Conservation (phyloP, 2,797 vertebrate species). For the Fringilla coelebs region DNA sequence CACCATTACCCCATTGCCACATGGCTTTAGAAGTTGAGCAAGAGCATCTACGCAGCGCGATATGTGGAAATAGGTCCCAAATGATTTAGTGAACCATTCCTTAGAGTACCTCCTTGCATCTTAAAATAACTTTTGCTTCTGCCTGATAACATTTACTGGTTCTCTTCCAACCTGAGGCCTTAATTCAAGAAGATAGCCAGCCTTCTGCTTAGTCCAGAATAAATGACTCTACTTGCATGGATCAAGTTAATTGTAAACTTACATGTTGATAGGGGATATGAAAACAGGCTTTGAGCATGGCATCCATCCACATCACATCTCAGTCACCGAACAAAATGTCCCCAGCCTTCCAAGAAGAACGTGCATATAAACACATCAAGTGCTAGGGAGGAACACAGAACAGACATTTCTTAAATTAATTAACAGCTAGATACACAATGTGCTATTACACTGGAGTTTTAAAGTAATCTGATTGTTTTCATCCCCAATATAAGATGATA, state of each 20-base stretch:
- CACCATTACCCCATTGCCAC: background rate
- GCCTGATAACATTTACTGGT: background rate
- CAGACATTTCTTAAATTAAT: background rate
- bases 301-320: background rate
- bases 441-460: background rate
- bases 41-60: background rate
- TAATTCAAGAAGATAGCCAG: background rate
- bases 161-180: background rate
- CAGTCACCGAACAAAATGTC: slow-evolving; percentile 2
- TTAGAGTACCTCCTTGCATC: background rate
- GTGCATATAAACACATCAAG: slow-evolving; percentile 19
- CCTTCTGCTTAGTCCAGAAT: background rate
- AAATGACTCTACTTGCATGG: background rate
- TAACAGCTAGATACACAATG: background rate
- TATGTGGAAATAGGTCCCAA: background rate
- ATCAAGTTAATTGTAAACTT: background rate
- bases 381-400: background rate
- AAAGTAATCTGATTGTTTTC: background rate
- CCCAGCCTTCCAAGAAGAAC: background rate
- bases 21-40: background rate
- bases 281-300: background rate
- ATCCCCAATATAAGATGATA: background rate
- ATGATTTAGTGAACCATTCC: background rate
- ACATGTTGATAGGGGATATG: background rate
- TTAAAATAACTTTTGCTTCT: background rate